Percentiles rank a stretch among this genome's conserved stretches.
These are phyloP conservation scores for Scaptomyza reducta DNA, from an alignment of 2,888 invertebrate species.

Conservation along the genomic window DNA sequence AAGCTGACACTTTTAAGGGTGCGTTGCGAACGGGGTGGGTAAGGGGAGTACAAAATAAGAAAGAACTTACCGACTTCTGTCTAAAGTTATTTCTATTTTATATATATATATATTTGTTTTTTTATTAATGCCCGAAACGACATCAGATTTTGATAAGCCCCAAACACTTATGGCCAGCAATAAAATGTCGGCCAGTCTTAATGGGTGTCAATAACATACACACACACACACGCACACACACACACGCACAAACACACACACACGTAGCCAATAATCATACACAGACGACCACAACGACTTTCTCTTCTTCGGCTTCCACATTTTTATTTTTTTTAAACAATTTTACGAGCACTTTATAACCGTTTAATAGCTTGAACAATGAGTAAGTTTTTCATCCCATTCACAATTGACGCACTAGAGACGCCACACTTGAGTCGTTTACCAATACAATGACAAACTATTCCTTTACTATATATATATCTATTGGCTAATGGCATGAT, in stretches of 20 bases:
- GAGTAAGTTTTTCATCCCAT: conserved; percentile 34
- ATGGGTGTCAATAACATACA: conserved; percentile 69
- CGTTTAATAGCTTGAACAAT: conserved; percentile 75
- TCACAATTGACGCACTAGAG: conserved; percentile 64
- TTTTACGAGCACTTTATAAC: conserved; percentile 76
- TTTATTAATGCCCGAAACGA: conserved; percentile 62
- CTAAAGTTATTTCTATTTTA: conserved; percentile 35
- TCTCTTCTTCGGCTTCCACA: background rate
- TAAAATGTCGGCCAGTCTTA: conserved; percentile 74
- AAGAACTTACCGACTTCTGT: conserved; percentile 8
- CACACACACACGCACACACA: background rate
- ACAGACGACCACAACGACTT: conserved; percentile 22
- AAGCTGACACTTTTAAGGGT: conserved; percentile 49
- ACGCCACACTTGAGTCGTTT: conserved; percentile 54
- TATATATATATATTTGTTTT: conserved; percentile 17
- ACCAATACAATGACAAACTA: conserved; percentile 51
- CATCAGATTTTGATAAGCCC: conserved; percentile 70
- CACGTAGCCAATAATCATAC: conserved; percentile 58
- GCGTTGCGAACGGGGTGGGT: too few species aligned
- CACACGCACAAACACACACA: background rate
- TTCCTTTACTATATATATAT: conserved; percentile 37
- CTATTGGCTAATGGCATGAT: conserved; percentile 73
- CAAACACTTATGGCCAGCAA: conserved; percentile 69
- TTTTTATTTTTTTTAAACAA: conserved; percentile 52
- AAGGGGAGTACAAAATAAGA: too few species aligned